Evolutionary conservation across 2,888 invertebrate species (phyloP).

Genomic region (Philereme transversata): DNA sequence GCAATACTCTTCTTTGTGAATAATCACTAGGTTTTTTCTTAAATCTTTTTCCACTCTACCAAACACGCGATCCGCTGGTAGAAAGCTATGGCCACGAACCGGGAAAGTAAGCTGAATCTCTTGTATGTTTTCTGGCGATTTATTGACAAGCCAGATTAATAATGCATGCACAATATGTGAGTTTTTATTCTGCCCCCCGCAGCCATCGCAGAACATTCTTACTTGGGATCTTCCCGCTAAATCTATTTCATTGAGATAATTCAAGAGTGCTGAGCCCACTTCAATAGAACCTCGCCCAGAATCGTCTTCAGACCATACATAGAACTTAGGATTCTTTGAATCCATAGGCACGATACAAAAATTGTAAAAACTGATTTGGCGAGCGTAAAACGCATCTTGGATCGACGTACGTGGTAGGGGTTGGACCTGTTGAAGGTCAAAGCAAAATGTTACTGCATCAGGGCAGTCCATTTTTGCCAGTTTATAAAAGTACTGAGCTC

Average conservation of each 20-base stretch:
- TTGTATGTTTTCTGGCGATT: conserved; percentile 35
- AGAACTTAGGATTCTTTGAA: conserved; percentile 37
- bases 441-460: conserved; percentile 31
- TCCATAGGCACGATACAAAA: conserved; percentile 37
- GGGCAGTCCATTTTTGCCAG: conserved; percentile 23
- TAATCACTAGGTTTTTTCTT: conserved; percentile 25
- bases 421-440: conserved; percentile 45
- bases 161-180: conserved; percentile 40
- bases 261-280: no score
- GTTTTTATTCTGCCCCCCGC: no score
- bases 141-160: conserved; percentile 39
- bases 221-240: conserved; percentile 26
- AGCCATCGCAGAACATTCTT: conserved; percentile 25
- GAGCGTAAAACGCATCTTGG: conserved; percentile 41
- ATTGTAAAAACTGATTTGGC: conserved; percentile 40
- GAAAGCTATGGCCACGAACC: conserved; percentile 35
- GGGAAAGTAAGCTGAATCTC: conserved; percentile 30
- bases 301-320: conserved; percentile 44
- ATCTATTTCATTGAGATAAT: not conserved
- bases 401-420: conserved; percentile 42
- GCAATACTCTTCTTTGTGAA: not conserved
- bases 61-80: conserved; percentile 37
- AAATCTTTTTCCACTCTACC: conserved; percentile 36
- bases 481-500: conserved; percentile 38
- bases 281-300: not conserved